Evolutionary conservation across 1,140 invertebrate species (phyloP), one percentile per base, ranked within the genome.

Genomic region (Coptotermes formosanus): DNA sequence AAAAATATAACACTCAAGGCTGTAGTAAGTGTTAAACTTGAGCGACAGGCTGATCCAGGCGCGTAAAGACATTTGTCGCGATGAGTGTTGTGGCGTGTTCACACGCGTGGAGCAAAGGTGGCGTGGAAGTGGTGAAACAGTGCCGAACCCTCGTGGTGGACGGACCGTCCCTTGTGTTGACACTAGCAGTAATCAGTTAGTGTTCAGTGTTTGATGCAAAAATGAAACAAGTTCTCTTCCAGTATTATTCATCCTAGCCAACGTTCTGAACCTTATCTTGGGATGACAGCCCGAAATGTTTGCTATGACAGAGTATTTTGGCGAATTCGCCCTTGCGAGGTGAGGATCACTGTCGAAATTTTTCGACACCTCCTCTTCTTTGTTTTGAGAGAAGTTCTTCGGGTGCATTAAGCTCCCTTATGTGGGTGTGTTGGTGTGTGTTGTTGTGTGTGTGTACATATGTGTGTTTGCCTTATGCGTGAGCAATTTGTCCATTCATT

Each of bases 221-320:
- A 23, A 23, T 14, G 55, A 23, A 23, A 14, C 14, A 23, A 16
- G 21, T 64, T 64, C 0, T 64, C 59, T 64, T 64, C 59, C 8
- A 64, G 59, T 64, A 8, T 30, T 75, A 6, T 30, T 75, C 64
- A 30, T 75, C 64, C 64, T 14, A 55, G 19, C 52, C 52, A 55
- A 16, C 19, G 52, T 55, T 21, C 52, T 55, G 52, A 21, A 55
- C 2, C 64, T 75, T 9, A 0, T 14, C 25, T 30, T 75, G 64
- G 25, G 64, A 75, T 75, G 64, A n/a, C 25, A n/a, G 25, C 0
- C 64, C 85, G 82, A 11, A 88, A 91, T 91, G 90, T 91, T 92
- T 89, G 91, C 91, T 85, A 92, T 92, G 91, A 92, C 91, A 85
- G 91, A 92, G 88, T 92, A 92, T 89, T 91, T 92, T 88, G 91